Base-by-base conservation (phyloP, 92 coral and sea anemone species). In the Heliopora coerulea region DNA sequence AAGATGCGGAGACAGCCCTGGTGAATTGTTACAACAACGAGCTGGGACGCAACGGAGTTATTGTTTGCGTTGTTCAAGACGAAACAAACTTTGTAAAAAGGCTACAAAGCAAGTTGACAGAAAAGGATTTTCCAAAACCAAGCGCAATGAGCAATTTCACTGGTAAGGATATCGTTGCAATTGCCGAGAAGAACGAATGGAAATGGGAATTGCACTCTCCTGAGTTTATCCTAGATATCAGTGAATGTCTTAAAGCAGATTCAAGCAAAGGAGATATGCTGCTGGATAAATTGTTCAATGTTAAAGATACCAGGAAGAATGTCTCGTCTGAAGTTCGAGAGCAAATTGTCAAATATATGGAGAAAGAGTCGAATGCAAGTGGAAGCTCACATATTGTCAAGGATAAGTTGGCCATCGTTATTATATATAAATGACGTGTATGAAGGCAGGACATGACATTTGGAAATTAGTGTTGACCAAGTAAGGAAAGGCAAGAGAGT, bases 311-410 rank as follows among this genome's bases (percentile, higher is more conserved):
- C 25, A 56, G 77, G 41, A 50, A 70, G 35, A 20, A 50, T 8
- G 31, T 32, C 49, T 37, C 77, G 49, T 24, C 77, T 27, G 77
- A 70, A 28, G 35, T 49, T 72, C 72, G 48, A 59, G 46, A 42
- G 40, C 62, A 89, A 89, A 88, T 95, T 35, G 85, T 86, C 50
- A 86, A 83, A 32, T 90, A 87, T 48, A 65, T 95, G 34, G 96
- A 95, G 58, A 86, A 86, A 46, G 96, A 90, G 32, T 82, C 90
- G 59, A 88, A 67, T 30, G 86, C 85, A 14, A 32, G 63, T 15
- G 63, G 74, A 42, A 59, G 58, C 12, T 67, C 74, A 0, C 42
- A 28, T 10, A 49, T 70, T 19, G 30, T 70, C 48, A 52, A 54
- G 32, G 77, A 70, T 14, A 70, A 70, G 77, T n/a, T 70, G 2